Base-by-base conservation (phyloP, 2,888 invertebrate genomes). In the Himalopsyche tibetana region DNA sequence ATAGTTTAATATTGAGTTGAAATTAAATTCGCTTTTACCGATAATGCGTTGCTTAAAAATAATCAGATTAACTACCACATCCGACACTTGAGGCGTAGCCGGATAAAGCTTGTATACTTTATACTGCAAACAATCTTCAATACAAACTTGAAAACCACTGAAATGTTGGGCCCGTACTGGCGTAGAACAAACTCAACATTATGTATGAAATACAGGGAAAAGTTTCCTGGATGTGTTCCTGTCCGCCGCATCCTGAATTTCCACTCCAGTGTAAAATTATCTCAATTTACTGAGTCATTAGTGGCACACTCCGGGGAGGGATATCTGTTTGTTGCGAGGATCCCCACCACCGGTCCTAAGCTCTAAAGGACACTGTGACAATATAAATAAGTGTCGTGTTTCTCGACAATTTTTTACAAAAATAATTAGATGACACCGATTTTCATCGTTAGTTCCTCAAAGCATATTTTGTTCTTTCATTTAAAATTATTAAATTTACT, bases 281-380 rank as follows among this genome's bases (percentile, higher is more conserved):
- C 93, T 93, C 93, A 93, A 93, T 93, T 93, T 93, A 92, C 92
- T 90, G 92, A 93, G 93, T 93, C 93, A 93, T 93, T 93, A 93
- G 93, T 90, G 87, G 88, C 85, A 84, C 84, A 85, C 88, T 88
- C 88, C 55, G 83, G 91, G 92, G 93, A 91, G 93, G 93, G 93
- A 93, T 93, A 93, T 92, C 92, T 88, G 85, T 85, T 82, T 83
- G 83, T 69, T 40, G 69, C 74, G 28, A 28, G 74, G 74, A 74
- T 74, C 74, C 74, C 74, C 74, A 12, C 74, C 74, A 36, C 12
- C 12, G 36, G 74, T 36, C 15, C 74, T 38, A 36, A 36, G 74
- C 74, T 74, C 74, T 82, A 79, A 74, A 55, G 51, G 19, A 28
- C 28, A 38, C 80, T 69, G 51, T 40, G 55, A 36, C 55, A 82